Conservation (phyloP, 2,888 invertebrate species). For the Cerastoderma edule region DNA sequence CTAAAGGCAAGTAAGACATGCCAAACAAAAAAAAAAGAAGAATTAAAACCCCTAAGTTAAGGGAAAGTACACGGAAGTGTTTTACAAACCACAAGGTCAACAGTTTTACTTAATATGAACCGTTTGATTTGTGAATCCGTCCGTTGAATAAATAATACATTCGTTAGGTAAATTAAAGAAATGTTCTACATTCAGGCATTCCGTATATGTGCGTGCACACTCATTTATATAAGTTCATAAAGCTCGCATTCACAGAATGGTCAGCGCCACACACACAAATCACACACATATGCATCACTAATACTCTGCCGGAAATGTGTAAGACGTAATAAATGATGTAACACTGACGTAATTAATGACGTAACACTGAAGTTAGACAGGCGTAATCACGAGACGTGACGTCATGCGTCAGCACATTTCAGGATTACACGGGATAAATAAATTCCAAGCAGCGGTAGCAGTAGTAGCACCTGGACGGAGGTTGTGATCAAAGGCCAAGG, state of each 20-base stretch:
- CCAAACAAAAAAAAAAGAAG: too few relatives aligned
- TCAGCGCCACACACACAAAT: neutral
- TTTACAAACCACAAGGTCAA: too few relatives aligned
- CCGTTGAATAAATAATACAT: too few relatives aligned
- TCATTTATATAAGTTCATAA: neutral
- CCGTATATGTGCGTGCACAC: conserved; percentile 2
- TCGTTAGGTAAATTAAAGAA: neutral
- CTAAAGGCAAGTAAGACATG: too few relatives aligned
- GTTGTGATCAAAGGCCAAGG: conserved; percentile 37
- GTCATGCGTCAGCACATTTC: conserved; percentile 29
- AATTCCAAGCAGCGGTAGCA: conserved; percentile 27
- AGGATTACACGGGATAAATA: conserved; percentile 32
- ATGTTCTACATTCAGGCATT: conserved; percentile 6
- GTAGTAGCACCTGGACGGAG: conserved; percentile 55
- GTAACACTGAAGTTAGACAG: conserved; percentile 10
- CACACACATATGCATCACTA: neutral
- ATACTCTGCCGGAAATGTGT: neutral
- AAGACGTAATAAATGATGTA: too few relatives aligned
- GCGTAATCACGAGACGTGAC: conserved; percentile 2
- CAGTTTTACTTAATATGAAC: too few relatives aligned
- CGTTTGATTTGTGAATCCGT: too few relatives aligned
- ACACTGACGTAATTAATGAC: conserved; percentile 12
- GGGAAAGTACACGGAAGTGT: too few relatives aligned
- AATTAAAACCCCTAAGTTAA: too few relatives aligned
- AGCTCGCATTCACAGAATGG: neutral